Evolutionary conservation across 1,140 invertebrate species (phyloP), one percentile per base, ranked within the genome.

Genomic region (Battus philenor): DNA sequence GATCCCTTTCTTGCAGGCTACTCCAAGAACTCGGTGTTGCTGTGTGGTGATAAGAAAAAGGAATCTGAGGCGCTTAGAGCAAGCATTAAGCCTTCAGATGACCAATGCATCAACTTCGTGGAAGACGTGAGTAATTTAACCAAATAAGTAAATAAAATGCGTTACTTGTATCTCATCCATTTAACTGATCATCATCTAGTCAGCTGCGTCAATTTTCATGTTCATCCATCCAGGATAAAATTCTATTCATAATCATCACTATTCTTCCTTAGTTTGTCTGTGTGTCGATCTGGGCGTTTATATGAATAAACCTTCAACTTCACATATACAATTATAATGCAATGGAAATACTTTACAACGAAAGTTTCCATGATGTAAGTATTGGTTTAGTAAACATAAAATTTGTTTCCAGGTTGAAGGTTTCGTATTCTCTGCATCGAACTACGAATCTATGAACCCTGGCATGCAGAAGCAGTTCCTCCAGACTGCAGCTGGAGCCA

Each of bases 391-490:
- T n/a, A n/a, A n/a, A n/a, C n/a, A n/a, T n/a, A n/a, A n/a, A n/a
- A n/a, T n/a, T n/a, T n/a, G n/a, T n/a, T 29, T 67, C 79, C 64
- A 90, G 90, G 83, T 84, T 20, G 87, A 86, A 8, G 89, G 89
- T 10, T 78, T 87, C 5, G 80, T 87, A 2, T 89, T 90, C 68
- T 89, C 87, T 4, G 77, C 87, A 0, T 77, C 68, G 38, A 88
- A 87, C 54, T 90, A 88, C 71, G 22, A 86, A 7, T 80, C 85
- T 0, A 71, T 84, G 30, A 87, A 88, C 51, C 68, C 87, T 0
- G 86, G 76, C 13, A 83, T 88, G 56, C 87, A 86, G 68, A 90
- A 89, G 59, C 87, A 88, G 65, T 91, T 86, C 69, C 50, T 89
- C 8, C 87, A 88, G 53, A 76, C 89, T 0, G 80, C 83, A 0